These are phyloP conservation scores for Pocota personata DNA, from an alignment of 2,888 invertebrate genomes.

Conservation along the genomic window DNA sequence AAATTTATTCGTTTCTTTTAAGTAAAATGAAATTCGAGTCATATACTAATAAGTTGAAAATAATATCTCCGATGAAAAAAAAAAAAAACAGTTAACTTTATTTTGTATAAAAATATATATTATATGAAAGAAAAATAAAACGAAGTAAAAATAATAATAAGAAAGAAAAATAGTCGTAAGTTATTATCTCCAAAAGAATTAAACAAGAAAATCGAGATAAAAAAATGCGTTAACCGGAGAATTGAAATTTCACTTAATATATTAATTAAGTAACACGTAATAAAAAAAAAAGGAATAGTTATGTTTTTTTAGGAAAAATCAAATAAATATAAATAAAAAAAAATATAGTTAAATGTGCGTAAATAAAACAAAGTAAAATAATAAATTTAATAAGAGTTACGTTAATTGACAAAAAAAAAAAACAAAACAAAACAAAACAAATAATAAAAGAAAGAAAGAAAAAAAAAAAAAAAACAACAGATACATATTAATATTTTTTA, in stretches of 20 bases:
- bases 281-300: slow-evolving; percentile 43
- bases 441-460: slow-evolving; percentile 51
- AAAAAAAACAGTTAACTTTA: slow-evolving; percentile 63
- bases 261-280: slow-evolving; percentile 64
- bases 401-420: slow-evolving; percentile 59
- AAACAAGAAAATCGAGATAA: slow-evolving; percentile 55
- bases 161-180: slow-evolving; percentile 54
- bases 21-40: slow-evolving; percentile 37
- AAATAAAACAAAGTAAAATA: slow-evolving; percentile 54
- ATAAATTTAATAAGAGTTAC: slow-evolving; percentile 63
- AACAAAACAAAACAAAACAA: too few species aligned
- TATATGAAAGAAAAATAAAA: slow-evolving; percentile 69
- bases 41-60: slow-evolving; percentile 21
- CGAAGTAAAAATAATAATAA: slow-evolving; percentile 53
- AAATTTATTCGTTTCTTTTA: slow-evolving; percentile 29
- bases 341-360: slow-evolving; percentile 69
- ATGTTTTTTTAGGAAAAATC: slow-evolving; percentile 68
- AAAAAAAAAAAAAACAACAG: slow-evolving; percentile 45
- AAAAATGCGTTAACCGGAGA: slow-evolving; percentile 63
- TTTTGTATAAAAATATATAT: slow-evolving; percentile 74
- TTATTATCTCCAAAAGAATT: slow-evolving; percentile 66
- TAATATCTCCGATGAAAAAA: slow-evolving; percentile 68
- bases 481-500: slow-evolving; percentile 72
- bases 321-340: slow-evolving; percentile 64
- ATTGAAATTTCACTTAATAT: slow-evolving; percentile 66